These are phyloP conservation scores for Drosophila equinoxialis DNA, from an alignment of 1,140 invertebrate genomes.

Conservation along the genomic window DNA sequence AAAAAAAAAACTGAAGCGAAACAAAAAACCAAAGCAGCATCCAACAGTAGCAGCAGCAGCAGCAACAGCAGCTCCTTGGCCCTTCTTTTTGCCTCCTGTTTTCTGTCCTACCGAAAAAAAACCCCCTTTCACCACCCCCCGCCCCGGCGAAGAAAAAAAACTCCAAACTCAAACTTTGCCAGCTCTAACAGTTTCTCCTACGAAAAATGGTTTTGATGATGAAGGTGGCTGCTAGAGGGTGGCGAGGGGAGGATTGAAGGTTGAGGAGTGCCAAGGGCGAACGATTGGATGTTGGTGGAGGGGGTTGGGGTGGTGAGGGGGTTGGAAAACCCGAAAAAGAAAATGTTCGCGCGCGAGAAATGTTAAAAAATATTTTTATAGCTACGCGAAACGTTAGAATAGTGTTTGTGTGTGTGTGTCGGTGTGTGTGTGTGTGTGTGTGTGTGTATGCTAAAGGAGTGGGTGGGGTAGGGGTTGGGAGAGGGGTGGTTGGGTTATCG, in stretches of 20 bases:
- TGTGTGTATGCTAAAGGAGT: conserved; percentile 4
- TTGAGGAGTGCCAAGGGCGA: neutral
- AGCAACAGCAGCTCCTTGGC: neutral
- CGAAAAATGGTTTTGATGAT: conserved; percentile 3
- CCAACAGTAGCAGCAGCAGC: neutral
- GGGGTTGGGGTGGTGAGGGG: neutral
- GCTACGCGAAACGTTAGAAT: conserved; percentile 78
- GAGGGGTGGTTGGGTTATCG: conserved; percentile 20
- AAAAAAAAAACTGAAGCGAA: conserved; percentile 15
- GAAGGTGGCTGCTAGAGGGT: too few relatives aligned
- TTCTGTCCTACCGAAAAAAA: too few relatives aligned
- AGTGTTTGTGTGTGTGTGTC: conserved; percentile 61
- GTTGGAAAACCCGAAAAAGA: conserved; percentile 55
- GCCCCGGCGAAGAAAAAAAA: neutral
- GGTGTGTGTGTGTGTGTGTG: conserved; percentile 57
- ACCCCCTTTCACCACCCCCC: too few relatives aligned
- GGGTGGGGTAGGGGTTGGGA: neutral
- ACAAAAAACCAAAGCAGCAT: conserved; percentile 1
- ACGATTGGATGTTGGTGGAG: too few relatives aligned
- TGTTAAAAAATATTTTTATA: conserved; percentile 80
- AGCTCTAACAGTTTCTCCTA: conserved; percentile 52
- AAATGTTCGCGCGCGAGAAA: conserved; percentile 72
- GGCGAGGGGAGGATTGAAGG: too few relatives aligned
- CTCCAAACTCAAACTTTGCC: conserved; percentile 45
- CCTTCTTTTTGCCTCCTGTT: neutral